Conservation (phyloP, 2,797 vertebrate genomes). For the Monodelphis domestica region DNA sequence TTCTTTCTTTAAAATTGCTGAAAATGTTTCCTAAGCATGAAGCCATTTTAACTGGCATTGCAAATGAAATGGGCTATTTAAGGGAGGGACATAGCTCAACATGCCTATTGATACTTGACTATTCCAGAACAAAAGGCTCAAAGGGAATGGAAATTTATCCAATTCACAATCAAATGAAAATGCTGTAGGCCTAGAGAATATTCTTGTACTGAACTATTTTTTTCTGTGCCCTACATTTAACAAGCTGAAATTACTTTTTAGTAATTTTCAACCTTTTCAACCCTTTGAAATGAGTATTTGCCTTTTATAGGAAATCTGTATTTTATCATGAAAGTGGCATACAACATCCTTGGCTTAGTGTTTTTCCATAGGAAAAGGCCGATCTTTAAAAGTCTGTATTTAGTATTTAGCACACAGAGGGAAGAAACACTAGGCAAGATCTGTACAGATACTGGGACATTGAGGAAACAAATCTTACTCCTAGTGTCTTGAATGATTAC, state of each 20-base stretch:
- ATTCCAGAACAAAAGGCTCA: slow-evolving; percentile 1
- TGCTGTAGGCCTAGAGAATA: not conserved
- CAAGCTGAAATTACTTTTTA: slow-evolving; percentile 31
- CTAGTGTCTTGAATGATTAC: not conserved
- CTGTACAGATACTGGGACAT: not conserved
- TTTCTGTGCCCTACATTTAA: slow-evolving; percentile 15
- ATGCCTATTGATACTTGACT: not conserved
- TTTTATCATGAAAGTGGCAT: slow-evolving; percentile 27
- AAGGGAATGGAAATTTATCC: slow-evolving; percentile 12
- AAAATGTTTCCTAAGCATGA: not conserved
- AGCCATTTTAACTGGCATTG: not conserved
- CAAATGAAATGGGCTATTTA: slow-evolving; percentile 19
- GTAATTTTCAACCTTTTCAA: slow-evolving; percentile 8
- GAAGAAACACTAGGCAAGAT: not conserved
- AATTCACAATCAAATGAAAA: slow-evolving; percentile 25
- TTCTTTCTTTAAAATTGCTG: not conserved
- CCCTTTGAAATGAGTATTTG: slow-evolving; percentile 35
- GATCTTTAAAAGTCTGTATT: not conserved
- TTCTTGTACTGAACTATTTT: not conserved
- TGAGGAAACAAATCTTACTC: not conserved
- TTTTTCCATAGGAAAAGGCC: not conserved
- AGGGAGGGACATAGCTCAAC: not conserved
- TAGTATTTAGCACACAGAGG: not conserved
- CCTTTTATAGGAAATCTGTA: slow-evolving; percentile 1
- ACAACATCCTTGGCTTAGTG: not conserved